A percentile compares a stretch with the other conserved stretches of the same genome.
phyloP scores from a whole-genome alignment of 2,797 vertebrate genomes.

The Lerista edwardsae region DNA sequence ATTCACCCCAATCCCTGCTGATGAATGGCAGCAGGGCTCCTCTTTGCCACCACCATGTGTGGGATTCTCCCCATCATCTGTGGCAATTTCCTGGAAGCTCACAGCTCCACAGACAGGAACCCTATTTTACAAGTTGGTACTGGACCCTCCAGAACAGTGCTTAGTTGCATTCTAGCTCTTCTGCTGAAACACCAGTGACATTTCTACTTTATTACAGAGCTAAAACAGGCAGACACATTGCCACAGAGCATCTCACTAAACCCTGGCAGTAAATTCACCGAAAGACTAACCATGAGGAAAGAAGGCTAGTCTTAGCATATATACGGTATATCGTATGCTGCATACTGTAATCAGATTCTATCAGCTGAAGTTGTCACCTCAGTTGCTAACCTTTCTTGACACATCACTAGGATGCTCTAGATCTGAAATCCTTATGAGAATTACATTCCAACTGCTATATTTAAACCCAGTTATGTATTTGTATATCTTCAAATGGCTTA shows the following conservation, averaged over 20 bases:
- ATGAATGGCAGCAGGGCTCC: no score
- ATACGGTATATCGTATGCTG: no score
- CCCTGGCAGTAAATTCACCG: conserved; percentile 45
- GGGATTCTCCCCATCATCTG: no score
- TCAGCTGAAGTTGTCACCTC: conserved; percentile 28
- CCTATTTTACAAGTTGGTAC: no score
- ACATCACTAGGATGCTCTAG: conserved; percentile 9
- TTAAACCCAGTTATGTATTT: conserved; percentile 22
- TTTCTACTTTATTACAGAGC: neutral
- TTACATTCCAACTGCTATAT: conserved; percentile 30
- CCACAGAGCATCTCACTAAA: conserved; percentile 14
- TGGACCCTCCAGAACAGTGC: no score
- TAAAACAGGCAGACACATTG: neutral
- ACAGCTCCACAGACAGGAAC: no score
- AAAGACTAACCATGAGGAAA: conserved; percentile 24
- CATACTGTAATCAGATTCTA: conserved; percentile 37
- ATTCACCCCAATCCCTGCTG: no score
- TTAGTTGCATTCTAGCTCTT: neutral
- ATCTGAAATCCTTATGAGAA: conserved; percentile 36
- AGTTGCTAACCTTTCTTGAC: conserved; percentile 38
- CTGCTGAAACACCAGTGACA: neutral
- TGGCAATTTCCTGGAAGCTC: no score
- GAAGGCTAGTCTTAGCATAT: conserved; percentile 3
- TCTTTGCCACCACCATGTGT: no score
- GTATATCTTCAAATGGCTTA: neutral